phyloP scores from a whole-genome alignment of 2,113 vertebrate genomes.

The Macaca mulatta region DNA sequence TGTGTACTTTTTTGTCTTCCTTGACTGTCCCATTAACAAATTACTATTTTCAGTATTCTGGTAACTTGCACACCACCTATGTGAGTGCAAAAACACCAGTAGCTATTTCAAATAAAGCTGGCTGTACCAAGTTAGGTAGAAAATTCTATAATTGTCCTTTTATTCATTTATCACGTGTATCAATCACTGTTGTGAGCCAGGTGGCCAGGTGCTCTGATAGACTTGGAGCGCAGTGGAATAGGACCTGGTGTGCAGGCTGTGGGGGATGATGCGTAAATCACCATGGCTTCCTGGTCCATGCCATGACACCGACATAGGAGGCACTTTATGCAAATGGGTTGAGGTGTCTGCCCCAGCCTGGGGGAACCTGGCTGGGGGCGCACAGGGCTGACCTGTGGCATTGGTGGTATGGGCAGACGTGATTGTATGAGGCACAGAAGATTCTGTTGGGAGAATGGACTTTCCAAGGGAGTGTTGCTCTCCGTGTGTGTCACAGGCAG shows the following conservation, averaged over 20 bases:
- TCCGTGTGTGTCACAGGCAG: background rate
- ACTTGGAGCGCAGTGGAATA: background rate
- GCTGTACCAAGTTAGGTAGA: too few relatives aligned
- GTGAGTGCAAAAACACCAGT: too few relatives aligned
- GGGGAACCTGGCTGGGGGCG: background rate
- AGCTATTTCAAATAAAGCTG: background rate
- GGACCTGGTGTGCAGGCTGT: rapidly evolving
- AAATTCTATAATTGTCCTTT: background rate
- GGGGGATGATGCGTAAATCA: rapidly evolving
- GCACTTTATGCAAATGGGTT: background rate
- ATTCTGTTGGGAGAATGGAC: background rate
- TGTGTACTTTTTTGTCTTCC: background rate
- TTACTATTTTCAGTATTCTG: background rate
- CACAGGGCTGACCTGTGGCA: background rate
- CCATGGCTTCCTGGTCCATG: rapidly evolving
- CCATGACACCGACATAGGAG: rapidly evolving
- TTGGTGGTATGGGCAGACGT: rapidly evolving
- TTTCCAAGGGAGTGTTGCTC: background rate
- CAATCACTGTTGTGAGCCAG: background rate
- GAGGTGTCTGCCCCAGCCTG: background rate
- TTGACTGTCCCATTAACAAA: background rate
- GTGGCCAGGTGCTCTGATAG: rapidly evolving
- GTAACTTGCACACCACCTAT: too few relatives aligned
- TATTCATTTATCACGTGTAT: background rate
- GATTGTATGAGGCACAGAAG: rapidly evolving